A percentile compares a stretch with the other conserved stretches of the same genome.
Evolutionary conservation across 2,888 invertebrate species (phyloP).

Genomic region (Epinotia nisella): DNA sequence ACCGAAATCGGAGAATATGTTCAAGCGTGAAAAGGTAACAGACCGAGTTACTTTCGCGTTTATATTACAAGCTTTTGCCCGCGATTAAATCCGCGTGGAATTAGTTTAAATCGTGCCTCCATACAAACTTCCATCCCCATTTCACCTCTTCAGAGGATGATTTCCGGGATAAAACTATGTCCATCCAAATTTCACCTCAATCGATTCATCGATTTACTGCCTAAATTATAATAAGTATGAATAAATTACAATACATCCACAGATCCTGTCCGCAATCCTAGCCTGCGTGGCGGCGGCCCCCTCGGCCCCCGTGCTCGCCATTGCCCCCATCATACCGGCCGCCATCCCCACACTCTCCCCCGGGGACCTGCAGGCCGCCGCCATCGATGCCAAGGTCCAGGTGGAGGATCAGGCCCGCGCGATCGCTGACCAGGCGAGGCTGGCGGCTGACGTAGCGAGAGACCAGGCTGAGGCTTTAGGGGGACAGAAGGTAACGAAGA

Average conservation of each 20-base stretch:
- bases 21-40: too few species aligned
- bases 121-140: too few species aligned
- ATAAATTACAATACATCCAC: too few species aligned
- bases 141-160: too few species aligned
- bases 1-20: too few species aligned
- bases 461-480: constrained; percentile 58
- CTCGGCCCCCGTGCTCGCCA: constrained; percentile 48
- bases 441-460: constrained; percentile 55
- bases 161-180: too few species aligned
- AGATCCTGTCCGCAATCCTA: constrained; percentile 46
- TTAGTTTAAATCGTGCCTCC: too few species aligned
- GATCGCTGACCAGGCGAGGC: constrained; percentile 60
- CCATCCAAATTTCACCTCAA: not conserved
- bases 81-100: too few species aligned
- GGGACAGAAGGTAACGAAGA: constrained; percentile 51
- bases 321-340: constrained; percentile 53
- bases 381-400: constrained; percentile 69
- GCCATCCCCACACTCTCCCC: constrained; percentile 64
- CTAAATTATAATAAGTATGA: too few species aligned
- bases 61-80: too few species aligned
- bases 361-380: constrained; percentile 75
- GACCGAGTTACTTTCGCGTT: too few species aligned
- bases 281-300: constrained; percentile 50
- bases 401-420: constrained; percentile 52
- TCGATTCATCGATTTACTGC: too few species aligned